phyloP scores from a whole-genome alignment of 37 sponge, comb jelly and placozoan genomes.

The Mnemiopsis leidyi region DNA sequence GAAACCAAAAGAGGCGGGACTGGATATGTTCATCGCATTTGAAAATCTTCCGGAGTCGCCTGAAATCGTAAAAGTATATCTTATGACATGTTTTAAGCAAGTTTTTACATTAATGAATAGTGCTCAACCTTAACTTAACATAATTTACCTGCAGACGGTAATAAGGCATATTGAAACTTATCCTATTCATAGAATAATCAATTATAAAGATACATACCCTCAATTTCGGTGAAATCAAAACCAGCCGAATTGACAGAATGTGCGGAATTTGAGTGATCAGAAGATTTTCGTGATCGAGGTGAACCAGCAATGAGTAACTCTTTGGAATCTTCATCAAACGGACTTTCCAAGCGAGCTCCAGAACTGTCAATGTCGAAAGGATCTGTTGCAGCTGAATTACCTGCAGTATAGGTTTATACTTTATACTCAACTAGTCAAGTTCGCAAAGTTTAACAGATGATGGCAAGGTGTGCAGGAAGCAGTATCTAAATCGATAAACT shows the following conservation, averaged over 20 bases:
- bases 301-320: neutral
- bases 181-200: no score
- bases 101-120: no score
- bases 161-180: no score
- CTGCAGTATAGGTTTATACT: no score
- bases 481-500: no score
- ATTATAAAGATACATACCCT: neutral
- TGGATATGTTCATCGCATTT: neutral
- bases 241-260: neutral
- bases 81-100: no score
- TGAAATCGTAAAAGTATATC: neutral
- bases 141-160: no score
- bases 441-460: no score
- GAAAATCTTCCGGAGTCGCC: neutral
- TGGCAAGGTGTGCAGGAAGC: no score
- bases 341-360: neutral
- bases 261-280: neutral
- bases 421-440: no score
- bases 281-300: neutral
- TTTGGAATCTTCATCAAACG: neutral
- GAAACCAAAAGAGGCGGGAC: slow-evolving; percentile 53
- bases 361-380: neutral
- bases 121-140: no score
- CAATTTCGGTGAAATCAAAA: slow-evolving; percentile 38
- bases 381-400: neutral